Conservation (phyloP, 2,888 invertebrate genomes). For the Rhorus exstirpatorius region DNA sequence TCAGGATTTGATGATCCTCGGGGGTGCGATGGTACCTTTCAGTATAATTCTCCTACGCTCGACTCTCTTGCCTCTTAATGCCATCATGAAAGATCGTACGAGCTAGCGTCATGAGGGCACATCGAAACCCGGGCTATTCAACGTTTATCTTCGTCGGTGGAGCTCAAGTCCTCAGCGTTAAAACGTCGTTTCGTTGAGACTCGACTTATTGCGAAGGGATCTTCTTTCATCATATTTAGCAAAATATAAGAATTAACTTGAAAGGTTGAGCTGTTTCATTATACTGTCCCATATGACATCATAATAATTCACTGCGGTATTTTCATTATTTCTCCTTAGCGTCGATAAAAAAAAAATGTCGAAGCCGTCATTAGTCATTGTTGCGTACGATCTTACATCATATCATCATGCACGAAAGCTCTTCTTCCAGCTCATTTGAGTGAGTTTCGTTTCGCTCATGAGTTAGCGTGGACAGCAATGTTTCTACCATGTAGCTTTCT, state of each 20-base stretch:
- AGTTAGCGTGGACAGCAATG: neutral
- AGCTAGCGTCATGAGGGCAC: slow-evolving; percentile 24
- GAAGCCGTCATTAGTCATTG: slow-evolving; percentile 4
- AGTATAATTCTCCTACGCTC: slow-evolving; percentile 13
- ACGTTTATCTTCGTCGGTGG: slow-evolving; percentile 40
- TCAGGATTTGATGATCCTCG: slow-evolving; percentile 57
- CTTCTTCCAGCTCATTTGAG: neutral
- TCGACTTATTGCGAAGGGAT: slow-evolving; percentile 25
- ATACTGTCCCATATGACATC: slow-evolving; percentile 5
- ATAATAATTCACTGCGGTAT: neutral
- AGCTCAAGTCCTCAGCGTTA: slow-evolving; percentile 49
- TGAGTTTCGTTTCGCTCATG: neutral
- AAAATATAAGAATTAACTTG: neutral
- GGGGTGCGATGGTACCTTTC: slow-evolving; percentile 43
- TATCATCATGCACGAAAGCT: slow-evolving; percentile 2
- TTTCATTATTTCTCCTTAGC: neutral
- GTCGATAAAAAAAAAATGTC: neutral
- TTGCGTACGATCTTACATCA: neutral
- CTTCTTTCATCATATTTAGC: neutral
- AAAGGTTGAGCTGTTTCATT: slow-evolving; percentile 24
- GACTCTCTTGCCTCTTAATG: slow-evolving; percentile 20
- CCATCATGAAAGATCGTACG: slow-evolving; percentile 29
- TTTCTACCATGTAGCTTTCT: neutral
- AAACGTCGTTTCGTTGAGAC: slow-evolving; percentile 26
- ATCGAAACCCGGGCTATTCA: slow-evolving; percentile 38